Evolutionary conservation across 1,140 invertebrate genomes (phyloP), one percentile per base, ranked within the genome.

Genomic region (Chymomyza costata): DNA sequence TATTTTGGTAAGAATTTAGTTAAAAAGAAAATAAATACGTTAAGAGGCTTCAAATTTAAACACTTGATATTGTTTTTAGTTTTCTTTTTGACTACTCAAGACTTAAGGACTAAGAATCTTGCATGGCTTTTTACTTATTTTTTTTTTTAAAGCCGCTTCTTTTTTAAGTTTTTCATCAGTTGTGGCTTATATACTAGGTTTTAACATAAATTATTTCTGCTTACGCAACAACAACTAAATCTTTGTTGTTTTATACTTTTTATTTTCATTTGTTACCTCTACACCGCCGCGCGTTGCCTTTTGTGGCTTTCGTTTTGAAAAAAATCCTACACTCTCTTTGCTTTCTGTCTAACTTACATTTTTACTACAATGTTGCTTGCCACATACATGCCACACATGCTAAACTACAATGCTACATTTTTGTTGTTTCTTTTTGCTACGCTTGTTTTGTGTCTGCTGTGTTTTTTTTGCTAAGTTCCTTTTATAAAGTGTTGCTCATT

Each of bases 341-440:
- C 34, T 21, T 18, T 14, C 28, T 31, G 35, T 45, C 35, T 11
- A 19, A 41, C 34, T 44, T 16, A 40, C 37, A 57, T 41, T 48
- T 57, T 41, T 11, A 53, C 44, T 65, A 60, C 28, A 25, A 17
- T 44, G 35, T 55, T 44, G 5, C 25, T n/a, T n/a, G n/a, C n/a
- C n/a, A n/a, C n/a, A n/a, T n/a, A n/a, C n/a, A n/a, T n/a, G n/a
- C 41, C 63, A 66, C 62, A 66, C 59, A 48, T n/a, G 48, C 63
- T 66, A 67, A 67, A 60, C 64, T 74, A 68, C 53, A 60, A 41
- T 58, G 31, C 67, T 68, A 74, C 59, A 8, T 44, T 58, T 61
- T 59, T 61, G 17, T 61, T 60, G 17, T 52, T 28, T 46, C 19
- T 40, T 60, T 40, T 40, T 45, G 41, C 18, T 43, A 50, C 59